Conservation (phyloP, 2,888 invertebrate genomes). For the Cosmia pyralina region DNA sequence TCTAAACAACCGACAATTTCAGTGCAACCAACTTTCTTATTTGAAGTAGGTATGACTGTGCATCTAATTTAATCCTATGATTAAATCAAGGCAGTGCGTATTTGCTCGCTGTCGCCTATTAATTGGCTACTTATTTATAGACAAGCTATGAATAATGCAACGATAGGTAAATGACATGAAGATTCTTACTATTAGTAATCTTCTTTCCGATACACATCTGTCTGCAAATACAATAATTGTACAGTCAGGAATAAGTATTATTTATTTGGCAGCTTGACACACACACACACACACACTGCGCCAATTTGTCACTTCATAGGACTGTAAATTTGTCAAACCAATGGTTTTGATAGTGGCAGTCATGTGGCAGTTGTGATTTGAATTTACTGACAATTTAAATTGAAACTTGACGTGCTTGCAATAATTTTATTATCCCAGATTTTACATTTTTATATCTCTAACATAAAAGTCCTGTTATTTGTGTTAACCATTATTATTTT, state of each 20-base stretch:
- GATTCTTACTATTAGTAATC: conserved; percentile 29
- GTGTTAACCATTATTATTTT: background rate
- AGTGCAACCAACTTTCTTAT: conserved; percentile 29
- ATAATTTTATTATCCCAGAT: background rate
- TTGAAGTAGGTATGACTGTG: conserved; percentile 28
- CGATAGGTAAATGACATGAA: conserved; percentile 48
- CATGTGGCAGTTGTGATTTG: background rate
- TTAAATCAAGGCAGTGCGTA: conserved; percentile 47
- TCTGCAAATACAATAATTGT: background rate
- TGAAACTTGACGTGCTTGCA: background rate
- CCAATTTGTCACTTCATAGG: background rate
- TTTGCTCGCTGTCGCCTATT: conserved; percentile 41
- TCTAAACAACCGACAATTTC: conserved; percentile 5
- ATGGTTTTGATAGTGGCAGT: no score
- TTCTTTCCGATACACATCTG: conserved; percentile 22
- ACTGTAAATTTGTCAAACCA: background rate
- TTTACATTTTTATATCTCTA: background rate
- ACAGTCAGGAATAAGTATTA: background rate
- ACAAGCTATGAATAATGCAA: conserved; percentile 53
- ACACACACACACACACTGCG: no score
- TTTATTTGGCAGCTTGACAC: background rate
- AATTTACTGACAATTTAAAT: background rate
- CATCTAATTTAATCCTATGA: conserved; percentile 46
- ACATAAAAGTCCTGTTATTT: background rate
- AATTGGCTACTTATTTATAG: conserved; percentile 54